Conservation (phyloP, 2,888 invertebrate species). For the Patella pellucida region DNA sequence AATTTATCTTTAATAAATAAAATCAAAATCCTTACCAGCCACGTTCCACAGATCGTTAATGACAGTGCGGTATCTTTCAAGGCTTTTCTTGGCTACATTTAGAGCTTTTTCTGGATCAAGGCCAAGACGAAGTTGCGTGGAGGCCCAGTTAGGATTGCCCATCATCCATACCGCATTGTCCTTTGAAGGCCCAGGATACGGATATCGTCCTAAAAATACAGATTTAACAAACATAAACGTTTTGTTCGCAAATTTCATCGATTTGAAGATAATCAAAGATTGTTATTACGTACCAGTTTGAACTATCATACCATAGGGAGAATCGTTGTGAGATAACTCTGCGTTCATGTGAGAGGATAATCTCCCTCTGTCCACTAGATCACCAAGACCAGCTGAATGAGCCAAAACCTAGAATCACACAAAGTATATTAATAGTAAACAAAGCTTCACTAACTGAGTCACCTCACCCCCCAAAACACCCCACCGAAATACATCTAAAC, state of each 20-base stretch:
- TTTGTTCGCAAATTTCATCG: no score
- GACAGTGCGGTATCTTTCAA: neutral
- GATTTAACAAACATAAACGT: no score
- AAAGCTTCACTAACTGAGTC: no score
- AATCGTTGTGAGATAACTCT: neutral
- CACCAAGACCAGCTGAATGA: constrained; percentile 1
- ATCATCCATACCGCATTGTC: constrained; percentile 7
- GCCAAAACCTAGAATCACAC: neutral
- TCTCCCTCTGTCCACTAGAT: neutral
- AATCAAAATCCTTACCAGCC: neutral
- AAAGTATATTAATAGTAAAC: no score
- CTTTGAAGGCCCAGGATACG: neutral
- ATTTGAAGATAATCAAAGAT: no score
- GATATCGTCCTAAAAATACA: neutral
- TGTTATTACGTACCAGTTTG: neutral
- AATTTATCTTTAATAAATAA: no score
- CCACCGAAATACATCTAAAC: no score
- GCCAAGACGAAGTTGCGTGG: neutral
- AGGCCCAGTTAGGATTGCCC: constrained; percentile 4
- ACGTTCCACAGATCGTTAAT: neutral
- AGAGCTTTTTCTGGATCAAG: neutral
- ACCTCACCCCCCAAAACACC: no score
- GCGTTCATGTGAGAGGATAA: neutral
- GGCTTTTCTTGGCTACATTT: neutral
- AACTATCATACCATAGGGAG: constrained; percentile 2